phyloP scores from a whole-genome alignment of 2,113 vertebrate species.

The Spea multiplicata region DNA sequence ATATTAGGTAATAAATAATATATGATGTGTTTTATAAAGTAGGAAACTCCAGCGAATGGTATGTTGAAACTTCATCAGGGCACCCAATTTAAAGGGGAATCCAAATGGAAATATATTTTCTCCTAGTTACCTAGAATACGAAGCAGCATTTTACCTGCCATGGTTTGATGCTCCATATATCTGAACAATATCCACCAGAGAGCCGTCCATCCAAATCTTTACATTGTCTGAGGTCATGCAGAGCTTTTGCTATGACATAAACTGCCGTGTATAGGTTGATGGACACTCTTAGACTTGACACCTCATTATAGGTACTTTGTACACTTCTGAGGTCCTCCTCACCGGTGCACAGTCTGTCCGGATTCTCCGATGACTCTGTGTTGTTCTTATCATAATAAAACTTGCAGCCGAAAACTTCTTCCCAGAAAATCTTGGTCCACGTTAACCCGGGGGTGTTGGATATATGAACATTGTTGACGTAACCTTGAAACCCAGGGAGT shows the following conservation, averaged over 20 bases:
- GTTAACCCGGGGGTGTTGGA: constrained; percentile 12
- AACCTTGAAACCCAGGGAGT: constrained; percentile 23
- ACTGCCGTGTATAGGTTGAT: constrained; percentile 20
- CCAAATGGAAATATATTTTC: too few relatives aligned
- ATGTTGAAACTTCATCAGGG: too few relatives aligned
- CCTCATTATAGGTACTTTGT: constrained; percentile 28
- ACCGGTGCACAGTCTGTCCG: neutral
- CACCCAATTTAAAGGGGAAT: too few relatives aligned
- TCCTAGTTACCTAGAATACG: too few relatives aligned
- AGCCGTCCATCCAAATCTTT: constrained; percentile 3
- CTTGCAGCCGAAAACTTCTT: constrained; percentile 24
- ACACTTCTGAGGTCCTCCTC: constrained; percentile 3
- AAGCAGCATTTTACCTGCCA: constrained; percentile 47
- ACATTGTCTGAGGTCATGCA: constrained; percentile 41
- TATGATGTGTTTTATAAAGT: too few relatives aligned
- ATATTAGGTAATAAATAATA: too few relatives aligned
- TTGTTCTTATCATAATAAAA: neutral
- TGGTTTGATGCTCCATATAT: constrained; percentile 2
- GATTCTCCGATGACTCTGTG: neutral
- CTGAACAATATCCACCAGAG: neutral
- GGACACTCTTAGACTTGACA: neutral
- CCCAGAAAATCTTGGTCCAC: constrained; percentile 38
- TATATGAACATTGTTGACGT: constrained; percentile 3
- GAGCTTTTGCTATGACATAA: constrained; percentile 36
- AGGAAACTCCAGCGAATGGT: too few relatives aligned